A percentile compares a stretch with the other conserved stretches of the same genome.
These are phyloP conservation scores for Sebastolobus altivelis DNA, from an alignment of 2,797 vertebrate species.

Conservation along the genomic window DNA sequence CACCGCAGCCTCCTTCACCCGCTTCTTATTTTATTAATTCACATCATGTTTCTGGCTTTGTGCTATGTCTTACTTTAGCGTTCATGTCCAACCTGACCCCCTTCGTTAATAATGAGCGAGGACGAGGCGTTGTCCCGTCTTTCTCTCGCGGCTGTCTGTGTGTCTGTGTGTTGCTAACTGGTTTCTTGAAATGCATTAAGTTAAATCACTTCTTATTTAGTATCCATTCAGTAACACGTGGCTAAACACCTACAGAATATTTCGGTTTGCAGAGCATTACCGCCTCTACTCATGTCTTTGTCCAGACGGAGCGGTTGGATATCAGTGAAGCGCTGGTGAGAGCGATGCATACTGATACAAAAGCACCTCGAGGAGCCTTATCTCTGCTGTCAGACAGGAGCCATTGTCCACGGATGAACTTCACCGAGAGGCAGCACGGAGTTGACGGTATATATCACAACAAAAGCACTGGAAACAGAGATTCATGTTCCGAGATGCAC, in stretches of 20 bases:
- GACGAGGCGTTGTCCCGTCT: conserved; percentile 29
- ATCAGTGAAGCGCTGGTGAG: conserved; percentile 23
- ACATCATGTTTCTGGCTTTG: conserved; percentile 32
- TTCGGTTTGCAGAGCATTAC: not conserved
- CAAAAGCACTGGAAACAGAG: not conserved
- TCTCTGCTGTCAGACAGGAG: conserved; percentile 36
- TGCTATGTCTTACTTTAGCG: conserved; percentile 7
- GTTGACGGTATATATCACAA: not conserved
- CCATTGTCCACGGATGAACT: conserved; percentile 41
- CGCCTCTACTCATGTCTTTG: conserved; percentile 21
- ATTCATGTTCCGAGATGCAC: not conserved
- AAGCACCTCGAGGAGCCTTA: conserved; percentile 32
- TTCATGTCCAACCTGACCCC: conserved; percentile 36
- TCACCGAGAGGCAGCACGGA: not conserved
- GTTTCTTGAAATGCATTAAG: conserved; percentile 27
- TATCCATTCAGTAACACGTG: not conserved
- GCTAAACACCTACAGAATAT: not conserved
- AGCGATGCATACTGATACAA: conserved; percentile 44
- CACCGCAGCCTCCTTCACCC: conserved; percentile 8
- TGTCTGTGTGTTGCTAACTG: conserved; percentile 4
- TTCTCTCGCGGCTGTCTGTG: not conserved
- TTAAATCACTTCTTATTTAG: not conserved
- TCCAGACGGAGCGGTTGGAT: conserved; percentile 30
- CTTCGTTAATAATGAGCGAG: conserved; percentile 55
- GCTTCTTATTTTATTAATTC: conserved; percentile 20